Evolutionary conservation across 2,797 vertebrate genomes (phyloP), one percentile per base, ranked within the genome.

Genomic region (Masticophis lateralis): DNA sequence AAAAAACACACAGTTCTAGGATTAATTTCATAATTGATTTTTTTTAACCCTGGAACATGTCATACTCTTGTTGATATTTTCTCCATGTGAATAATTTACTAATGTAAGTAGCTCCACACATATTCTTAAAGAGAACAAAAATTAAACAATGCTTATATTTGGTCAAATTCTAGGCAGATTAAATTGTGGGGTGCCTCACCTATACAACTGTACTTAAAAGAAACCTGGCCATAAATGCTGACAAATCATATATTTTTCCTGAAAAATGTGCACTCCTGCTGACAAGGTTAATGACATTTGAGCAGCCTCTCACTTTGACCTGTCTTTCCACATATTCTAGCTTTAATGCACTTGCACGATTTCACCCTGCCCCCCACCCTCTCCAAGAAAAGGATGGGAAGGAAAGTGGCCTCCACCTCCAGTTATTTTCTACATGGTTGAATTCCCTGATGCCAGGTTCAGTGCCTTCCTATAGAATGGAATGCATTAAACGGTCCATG

Each of bases 211-310:
- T 7, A 28, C 53, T 87, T 87, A 0, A 63, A 93, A 90, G 92
- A 94, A 95, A 95, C 86, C 87, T 1, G 14, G 93, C 92, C 74
- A 74, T 92, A 91, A 94, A 93, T 7, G 25, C 1, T 87, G 95
- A 92, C 94, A 94, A 51, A 93, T 92, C 79, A 79, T 61, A 91
- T 89, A 93, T 93, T 91, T 90, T 94, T 93, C 83, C 92, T 91
- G 95, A 94, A 89, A 94, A 94, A 94, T 57, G 92, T 93, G 93
- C 93, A 93, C 93, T 90, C 93, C 93, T 2, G 1, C 89, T 91
- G 95, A 93, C 92, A 89, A 94, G 94, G 95, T 96, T 96, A 95
- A 95, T 91, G 95, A 93, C 92, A 95, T 94, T 91, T 92, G 95
- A 96, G 94, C 93, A 95, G 95, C 94, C 94, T 95, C 96, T 94